These are phyloP conservation scores for Lithophane socia DNA, from an alignment of 2,888 invertebrate genomes.

Conservation along the genomic window DNA sequence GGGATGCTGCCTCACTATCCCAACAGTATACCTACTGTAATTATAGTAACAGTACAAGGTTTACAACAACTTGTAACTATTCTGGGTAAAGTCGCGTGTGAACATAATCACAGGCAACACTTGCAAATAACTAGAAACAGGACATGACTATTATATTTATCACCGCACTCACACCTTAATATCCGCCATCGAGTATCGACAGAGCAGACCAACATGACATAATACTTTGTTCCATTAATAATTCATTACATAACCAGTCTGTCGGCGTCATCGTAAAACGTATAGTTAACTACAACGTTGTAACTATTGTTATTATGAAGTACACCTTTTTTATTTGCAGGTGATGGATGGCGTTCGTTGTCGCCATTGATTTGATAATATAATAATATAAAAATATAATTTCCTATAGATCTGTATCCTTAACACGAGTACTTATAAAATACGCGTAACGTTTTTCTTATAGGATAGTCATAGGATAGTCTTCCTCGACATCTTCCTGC, in stretches of 20 bases:
- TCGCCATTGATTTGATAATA: neutral
- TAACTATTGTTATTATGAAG: constrained; percentile 5
- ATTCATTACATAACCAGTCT: constrained; percentile 40
- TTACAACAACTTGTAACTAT: neutral
- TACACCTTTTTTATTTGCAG: neutral
- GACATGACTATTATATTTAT: constrained; percentile 15
- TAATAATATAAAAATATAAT: too few relatives aligned
- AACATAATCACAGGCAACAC: constrained; percentile 8
- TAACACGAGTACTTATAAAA: neutral
- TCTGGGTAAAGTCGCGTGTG: neutral
- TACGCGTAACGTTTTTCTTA: neutral
- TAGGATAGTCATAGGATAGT: neutral
- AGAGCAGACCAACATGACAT: constrained; percentile 41
- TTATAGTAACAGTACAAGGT: neutral
- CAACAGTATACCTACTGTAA: too few relatives aligned
- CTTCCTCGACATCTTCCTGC: neutral
- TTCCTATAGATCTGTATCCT: neutral
- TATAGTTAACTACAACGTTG: constrained; percentile 15
- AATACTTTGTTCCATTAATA: constrained; percentile 43
- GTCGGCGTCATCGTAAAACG: constrained; percentile 19
- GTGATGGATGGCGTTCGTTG: neutral
- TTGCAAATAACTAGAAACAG: constrained; percentile 9
- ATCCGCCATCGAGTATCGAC: constrained; percentile 29
- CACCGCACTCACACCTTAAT: constrained; percentile 4
- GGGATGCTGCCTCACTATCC: neutral